Evolutionary conservation across 2,888 invertebrate genomes (phyloP).

Genomic region (Morpho deidamia): DNA sequence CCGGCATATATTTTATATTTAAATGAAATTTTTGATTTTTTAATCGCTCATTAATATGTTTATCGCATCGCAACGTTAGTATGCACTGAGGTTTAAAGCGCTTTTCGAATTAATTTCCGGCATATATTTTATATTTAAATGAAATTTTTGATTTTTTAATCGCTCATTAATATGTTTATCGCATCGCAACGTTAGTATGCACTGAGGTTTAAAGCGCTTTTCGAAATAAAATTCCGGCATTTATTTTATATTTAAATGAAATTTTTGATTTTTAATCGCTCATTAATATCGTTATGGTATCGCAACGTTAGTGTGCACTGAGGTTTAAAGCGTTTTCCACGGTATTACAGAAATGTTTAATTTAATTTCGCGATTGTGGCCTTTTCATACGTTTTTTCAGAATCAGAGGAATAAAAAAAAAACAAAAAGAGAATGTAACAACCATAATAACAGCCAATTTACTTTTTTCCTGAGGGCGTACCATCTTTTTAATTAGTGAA

Average conservation of each 20-base stretch:
- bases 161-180: neutral
- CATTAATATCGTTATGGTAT: neutral
- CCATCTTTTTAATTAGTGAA: slow-evolving; percentile 14
- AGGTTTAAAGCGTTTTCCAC: neutral
- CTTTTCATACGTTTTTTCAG: slow-evolving; percentile 1
- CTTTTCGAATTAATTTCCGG: neutral
- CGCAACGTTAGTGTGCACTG: neutral
- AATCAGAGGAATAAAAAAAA: neutral
- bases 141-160: too few relatives aligned
- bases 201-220: neutral
- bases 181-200: slow-evolving; percentile 1
- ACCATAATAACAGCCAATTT: slow-evolving; percentile 1
- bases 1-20: too few relatives aligned
- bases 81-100: neutral
- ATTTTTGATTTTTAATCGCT: too few relatives aligned
- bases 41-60: too few relatives aligned
- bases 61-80: neutral
- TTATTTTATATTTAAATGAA: too few relatives aligned
- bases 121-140: too few relatives aligned
- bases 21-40: too few relatives aligned
- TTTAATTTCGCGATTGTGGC: neutral
- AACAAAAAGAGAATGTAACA: neutral
- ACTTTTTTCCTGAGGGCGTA: slow-evolving; percentile 1
- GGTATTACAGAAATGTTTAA: neutral
- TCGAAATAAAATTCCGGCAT: too few relatives aligned